These are phyloP conservation scores for Rhyacophila evoluta DNA, from an alignment of 2,888 invertebrate species.

Conservation along the genomic window DNA sequence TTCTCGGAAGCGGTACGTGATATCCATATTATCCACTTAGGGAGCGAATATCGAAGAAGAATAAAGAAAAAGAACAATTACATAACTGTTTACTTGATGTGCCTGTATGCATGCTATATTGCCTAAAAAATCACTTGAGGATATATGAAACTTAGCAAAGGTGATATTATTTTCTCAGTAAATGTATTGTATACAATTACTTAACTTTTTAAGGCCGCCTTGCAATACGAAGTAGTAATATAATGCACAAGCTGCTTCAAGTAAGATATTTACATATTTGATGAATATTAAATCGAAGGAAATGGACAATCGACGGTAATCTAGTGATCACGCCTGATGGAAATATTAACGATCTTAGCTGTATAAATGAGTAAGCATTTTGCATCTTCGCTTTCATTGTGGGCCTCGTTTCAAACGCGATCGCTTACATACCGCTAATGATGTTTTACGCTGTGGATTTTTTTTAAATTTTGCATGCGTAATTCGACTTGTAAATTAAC, in stretches of 20 bases:
- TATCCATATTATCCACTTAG: no score
- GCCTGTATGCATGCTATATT: no score
- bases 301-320: neutral
- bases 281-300: neutral
- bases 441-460: neutral
- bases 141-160: no score
- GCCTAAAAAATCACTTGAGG: no score
- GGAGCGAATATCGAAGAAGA: no score
- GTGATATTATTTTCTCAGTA: no score
- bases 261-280: neutral
- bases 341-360: neutral
- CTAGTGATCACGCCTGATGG: conserved; percentile 8
- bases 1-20: no score
- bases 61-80: no score
- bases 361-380: neutral
- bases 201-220: no score
- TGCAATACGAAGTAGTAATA: no score
- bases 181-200: no score
- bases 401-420: neutral
- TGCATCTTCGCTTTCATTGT: neutral
- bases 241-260: neutral
- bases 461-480: neutral
- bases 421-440: neutral
- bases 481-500: neutral
- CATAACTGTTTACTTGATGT: no score